Evolutionary conservation across 2,888 invertebrate genomes (phyloP), one percentile per base, ranked within the genome.

Genomic region (Eumerus sabulonum): DNA sequence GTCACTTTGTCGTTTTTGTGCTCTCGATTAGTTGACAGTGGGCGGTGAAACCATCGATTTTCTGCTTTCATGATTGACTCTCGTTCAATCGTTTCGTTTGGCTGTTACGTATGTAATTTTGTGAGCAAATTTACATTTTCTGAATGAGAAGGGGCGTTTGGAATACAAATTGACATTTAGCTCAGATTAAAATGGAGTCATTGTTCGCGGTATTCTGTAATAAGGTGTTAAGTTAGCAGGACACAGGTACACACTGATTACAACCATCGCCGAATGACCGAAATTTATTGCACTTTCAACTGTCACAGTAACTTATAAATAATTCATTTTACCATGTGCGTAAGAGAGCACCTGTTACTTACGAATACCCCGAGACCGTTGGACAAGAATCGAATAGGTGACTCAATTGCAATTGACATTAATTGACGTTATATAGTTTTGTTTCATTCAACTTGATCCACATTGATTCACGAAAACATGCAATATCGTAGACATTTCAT

Each of bases 381-480:
- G 9, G 16, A 27, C 53, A 53, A 53, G 38, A 14, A 13, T 45
- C 27, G 57, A 63, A 48, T 68, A 62, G 67, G 73, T 59, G 63
- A 68, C 48, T 63, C 73, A 63, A 74, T 79, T 54, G 73, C 63
- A 79, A 68, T 60, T 79, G 79, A 73, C 77, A 50, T 73, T 73
- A 79, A 79, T 79, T 73, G 73, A 74, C 68, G 60, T 73, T 73
- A 74, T 59, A 44, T 47, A 42, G 59, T 74, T 68, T 48, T 44
- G 59, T 74, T 68, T 68, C 27, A 42, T 13, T 53, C 40, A 57
- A 79, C 47, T 57, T 68, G 73, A 77, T 77, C 73, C n/a, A n/a
- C n/a, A n/a, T n/a, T n/a, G 60, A 77, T 77, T 48, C 63, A 68
- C 45, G n/a, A n/a, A n/a, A n/a, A n/a, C n/a, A n/a, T 27, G 27